phyloP scores from a whole-genome alignment of 2,888 invertebrate species.

The Erebia ligea region DNA sequence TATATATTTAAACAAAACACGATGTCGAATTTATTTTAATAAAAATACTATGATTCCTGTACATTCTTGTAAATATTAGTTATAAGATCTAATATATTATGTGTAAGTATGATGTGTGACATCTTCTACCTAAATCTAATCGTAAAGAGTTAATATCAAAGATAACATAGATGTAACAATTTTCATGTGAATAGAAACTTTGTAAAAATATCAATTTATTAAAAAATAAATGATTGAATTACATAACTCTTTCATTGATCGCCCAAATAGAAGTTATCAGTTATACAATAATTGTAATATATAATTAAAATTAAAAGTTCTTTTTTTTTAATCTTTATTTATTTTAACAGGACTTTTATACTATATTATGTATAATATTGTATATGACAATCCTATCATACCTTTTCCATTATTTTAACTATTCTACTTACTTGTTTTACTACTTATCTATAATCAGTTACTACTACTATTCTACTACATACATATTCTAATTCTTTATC shows the following conservation, averaged over 20 bases:
- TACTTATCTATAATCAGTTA: too few relatives aligned
- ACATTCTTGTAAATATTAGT: conserved; percentile 56
- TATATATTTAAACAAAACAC: not conserved
- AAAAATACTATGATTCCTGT: conserved; percentile 38
- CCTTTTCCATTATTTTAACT: too few relatives aligned
- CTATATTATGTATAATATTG: too few relatives aligned
- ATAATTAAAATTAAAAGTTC: not conserved
- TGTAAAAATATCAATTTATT: conserved; percentile 76
- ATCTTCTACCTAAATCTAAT: conserved; percentile 74
- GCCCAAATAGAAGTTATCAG: not conserved
- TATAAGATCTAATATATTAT: conserved; percentile 56
- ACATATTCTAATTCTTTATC: too few relatives aligned
- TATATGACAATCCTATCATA: too few relatives aligned
- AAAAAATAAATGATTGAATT: conserved; percentile 55
- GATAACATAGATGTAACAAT: conserved; percentile 62
- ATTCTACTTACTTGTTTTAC: too few relatives aligned
- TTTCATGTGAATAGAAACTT: conserved; percentile 78
- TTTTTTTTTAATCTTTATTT: too few relatives aligned
- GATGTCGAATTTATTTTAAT: conserved; percentile 53
- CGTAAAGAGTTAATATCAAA: conserved; percentile 77
- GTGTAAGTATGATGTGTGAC: conserved; percentile 64
- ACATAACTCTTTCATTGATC: conserved; percentile 7
- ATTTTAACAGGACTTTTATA: too few relatives aligned
- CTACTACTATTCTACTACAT: too few relatives aligned
- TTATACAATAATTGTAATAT: not conserved